These are phyloP conservation scores for Cataglyphis albicans DNA, from an alignment of 2,888 invertebrate genomes.

Conservation along the genomic window DNA sequence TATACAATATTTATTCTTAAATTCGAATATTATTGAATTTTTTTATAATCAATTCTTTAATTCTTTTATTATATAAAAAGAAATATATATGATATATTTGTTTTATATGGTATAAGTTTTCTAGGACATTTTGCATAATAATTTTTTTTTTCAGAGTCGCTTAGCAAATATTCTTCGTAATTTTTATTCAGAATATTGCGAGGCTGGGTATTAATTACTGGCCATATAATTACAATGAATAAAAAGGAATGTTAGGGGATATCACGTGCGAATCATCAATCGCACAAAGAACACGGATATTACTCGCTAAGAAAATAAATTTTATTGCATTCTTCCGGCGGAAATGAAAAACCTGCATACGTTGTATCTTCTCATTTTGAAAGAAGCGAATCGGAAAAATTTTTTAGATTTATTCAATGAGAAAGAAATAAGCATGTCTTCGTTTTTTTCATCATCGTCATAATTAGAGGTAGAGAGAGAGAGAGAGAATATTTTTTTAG, in stretches of 20 bases:
- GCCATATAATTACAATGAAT: neutral
- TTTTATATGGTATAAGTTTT: neutral
- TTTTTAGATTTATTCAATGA: slow-evolving; percentile 8
- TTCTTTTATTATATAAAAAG: neutral
- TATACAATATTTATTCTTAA: neutral
- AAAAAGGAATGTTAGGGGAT: neutral
- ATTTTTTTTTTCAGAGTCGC: neutral
- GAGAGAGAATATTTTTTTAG: neutral
- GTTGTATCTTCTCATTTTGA: neutral
- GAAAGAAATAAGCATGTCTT: slow-evolving; percentile 18
- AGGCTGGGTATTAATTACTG: neutral
- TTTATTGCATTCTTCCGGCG: slow-evolving; percentile 14
- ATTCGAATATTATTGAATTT: neutral
- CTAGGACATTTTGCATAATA: neutral
- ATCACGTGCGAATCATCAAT: neutral
- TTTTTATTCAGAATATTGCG: neutral
- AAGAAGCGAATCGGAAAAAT: slow-evolving; percentile 9
- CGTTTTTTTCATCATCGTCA: slow-evolving; percentile 15
- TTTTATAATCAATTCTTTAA: neutral
- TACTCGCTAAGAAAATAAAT: slow-evolving; percentile 35
- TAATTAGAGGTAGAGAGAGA: slow-evolving; percentile 15
- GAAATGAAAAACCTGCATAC: slow-evolving; percentile 26
- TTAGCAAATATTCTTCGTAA: neutral
- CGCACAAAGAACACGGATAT: slow-evolving; percentile 2
- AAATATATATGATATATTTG: neutral